Base-by-base conservation (phyloP, 2,888 invertebrate genomes). In the Apoderus coryli region DNA sequence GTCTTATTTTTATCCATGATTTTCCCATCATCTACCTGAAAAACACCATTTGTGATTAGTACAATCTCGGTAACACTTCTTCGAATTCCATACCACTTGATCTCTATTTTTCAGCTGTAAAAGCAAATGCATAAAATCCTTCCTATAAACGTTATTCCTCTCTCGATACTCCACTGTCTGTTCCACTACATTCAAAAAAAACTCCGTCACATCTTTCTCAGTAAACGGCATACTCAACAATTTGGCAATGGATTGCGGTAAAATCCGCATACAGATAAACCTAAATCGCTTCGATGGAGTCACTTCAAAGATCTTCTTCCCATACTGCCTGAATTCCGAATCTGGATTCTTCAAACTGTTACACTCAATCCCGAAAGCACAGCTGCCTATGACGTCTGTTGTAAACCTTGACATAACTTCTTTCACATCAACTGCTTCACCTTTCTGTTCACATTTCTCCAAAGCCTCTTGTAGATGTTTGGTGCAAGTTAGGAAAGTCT, bases 321-420 rank as follows among this genome's bases (percentile, higher is more conserved):
- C 47, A 19, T 42, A 43, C 22, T 39, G 27, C 25, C 43, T 32
- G 45, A 69, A 68, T 34, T 64, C 61, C 0, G 64, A 60, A 35
- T 64, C 52, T 0, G 61, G 54, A 46, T 65, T 57, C 28, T 58
- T 56, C 29, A 69, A 59, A 15, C 64, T 61, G 41, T 69, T 63
- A 37, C 64, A 63, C 35, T 68, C 64, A 4, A 70, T 56, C 14
- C 69, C 69, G 45, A 69, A 71, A 7, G 65, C 68, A 30, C 64
- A 61, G 27, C 61, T 63, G 1, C 64, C 65, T 12, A 69, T 65
- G 4, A 68, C 62, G 42, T 69, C 69, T 56, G 67, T 66, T 0
- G 66, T 59, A 41, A 63, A 68, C 36, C 61, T 61, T 3, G 63
- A 65, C 35, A 63, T 62, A 28, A 65, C 54, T 15, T 67, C 63